Percentiles rank a stretch among this genome's conserved stretches.
These are phyloP conservation scores for Hyperoplus lanceolatus DNA, from an alignment of 2,797 vertebrate genomes.

Conservation along the genomic window DNA sequence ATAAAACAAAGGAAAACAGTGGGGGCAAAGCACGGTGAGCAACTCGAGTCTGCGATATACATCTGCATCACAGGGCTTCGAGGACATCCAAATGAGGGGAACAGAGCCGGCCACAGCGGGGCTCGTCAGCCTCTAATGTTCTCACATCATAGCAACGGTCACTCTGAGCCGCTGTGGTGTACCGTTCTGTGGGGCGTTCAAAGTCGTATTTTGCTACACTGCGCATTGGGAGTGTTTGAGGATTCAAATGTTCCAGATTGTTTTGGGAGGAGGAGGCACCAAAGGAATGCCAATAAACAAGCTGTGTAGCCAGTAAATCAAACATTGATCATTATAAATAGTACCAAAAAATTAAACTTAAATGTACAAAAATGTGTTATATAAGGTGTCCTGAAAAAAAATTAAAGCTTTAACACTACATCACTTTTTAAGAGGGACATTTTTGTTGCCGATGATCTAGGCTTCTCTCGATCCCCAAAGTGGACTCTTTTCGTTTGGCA, in stretches of 20 bases:
- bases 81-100: constrained; percentile 65
- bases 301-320: constrained; percentile 2
- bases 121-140: constrained; percentile 66
- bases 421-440: constrained; percentile 18
- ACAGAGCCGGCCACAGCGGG: constrained; percentile 65
- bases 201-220: constrained; percentile 32
- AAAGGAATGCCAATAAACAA: constrained; percentile 9
- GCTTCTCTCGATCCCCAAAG: constrained; percentile 8
- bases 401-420: not conserved
- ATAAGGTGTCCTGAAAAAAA: constrained; percentile 4
- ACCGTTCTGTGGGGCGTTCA: constrained; percentile 20
- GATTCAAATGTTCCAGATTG: constrained; percentile 39
- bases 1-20: constrained; percentile 44
- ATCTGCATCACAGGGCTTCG: constrained; percentile 59
- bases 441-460: constrained; percentile 23
- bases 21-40: constrained; percentile 33
- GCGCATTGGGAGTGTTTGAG: constrained; percentile 11
- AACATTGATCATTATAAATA: not conserved
- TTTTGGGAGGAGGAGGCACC: not conserved
- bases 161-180: constrained; percentile 44
- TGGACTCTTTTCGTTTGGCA: constrained; percentile 31
- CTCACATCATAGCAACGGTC: constrained; percentile 66
- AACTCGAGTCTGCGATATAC: constrained; percentile 68
- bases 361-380: not conserved
- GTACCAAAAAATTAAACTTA: not conserved